phyloP scores from a whole-genome alignment of 2,113 vertebrate genomes.

The Cephalopterus ornatus region DNA sequence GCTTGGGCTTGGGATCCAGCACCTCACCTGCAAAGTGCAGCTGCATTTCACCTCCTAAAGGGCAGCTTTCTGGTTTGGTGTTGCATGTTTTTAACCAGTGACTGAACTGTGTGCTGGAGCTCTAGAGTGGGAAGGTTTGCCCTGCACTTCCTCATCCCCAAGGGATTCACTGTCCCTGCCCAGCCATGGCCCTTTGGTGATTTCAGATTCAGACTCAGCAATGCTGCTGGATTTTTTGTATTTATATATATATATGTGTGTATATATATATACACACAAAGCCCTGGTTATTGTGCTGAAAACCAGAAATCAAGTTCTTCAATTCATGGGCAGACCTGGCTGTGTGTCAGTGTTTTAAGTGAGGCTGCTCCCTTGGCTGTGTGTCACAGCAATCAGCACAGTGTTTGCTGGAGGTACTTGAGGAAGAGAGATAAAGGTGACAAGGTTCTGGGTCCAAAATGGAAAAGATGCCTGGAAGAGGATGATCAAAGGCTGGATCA shows the following conservation, averaged over 20 bases:
- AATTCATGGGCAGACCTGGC: fast-evolving
- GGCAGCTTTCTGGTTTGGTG: not conserved
- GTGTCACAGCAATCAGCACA: fast-evolving
- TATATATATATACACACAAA: fast-evolving
- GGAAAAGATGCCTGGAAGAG: not conserved
- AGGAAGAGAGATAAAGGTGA: not conserved
- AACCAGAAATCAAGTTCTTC: not conserved
- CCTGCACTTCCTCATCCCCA: not conserved
- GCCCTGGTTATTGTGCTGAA: fast-evolving
- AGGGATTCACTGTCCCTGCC: not conserved
- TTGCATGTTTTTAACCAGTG: not conserved
- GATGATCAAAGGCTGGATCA: not conserved
- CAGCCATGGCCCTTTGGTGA: fast-evolving
- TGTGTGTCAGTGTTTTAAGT: not conserved
- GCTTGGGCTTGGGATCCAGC: not conserved
- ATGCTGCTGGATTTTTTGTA: too few relatives aligned
- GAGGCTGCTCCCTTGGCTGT: not conserved
- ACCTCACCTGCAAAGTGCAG: not conserved
- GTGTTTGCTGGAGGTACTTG: fast-evolving
- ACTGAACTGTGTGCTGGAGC: not conserved
- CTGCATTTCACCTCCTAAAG: not conserved
- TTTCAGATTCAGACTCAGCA: too few relatives aligned
- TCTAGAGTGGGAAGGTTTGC: not conserved
- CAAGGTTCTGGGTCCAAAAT: not conserved
- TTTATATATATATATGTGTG: too few relatives aligned